Base-by-base conservation (phyloP, 2,888 invertebrate genomes). In the Hesperia comma region DNA sequence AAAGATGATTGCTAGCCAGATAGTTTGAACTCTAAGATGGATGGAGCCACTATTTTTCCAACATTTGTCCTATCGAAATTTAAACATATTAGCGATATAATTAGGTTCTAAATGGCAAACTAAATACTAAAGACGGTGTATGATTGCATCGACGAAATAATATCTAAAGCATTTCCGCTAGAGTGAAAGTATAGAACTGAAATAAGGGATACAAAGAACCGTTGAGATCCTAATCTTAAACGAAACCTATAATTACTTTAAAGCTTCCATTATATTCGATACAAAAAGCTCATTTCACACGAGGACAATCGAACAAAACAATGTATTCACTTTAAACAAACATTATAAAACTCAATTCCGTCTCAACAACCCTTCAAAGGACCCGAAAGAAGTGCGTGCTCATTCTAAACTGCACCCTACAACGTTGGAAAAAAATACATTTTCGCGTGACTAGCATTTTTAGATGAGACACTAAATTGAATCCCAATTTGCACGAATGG, bases 311-410 rank as follows among this genome's bases (percentile, higher is more conserved):
- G 61, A 67, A 69, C 69, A 57, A 69, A 73, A 78, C 77, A 77
- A 77, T 75, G 71, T 74, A 73, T 76, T 78, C 77, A 75, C 74
- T 74, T 76, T 74, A 79, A 78, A 78, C 77, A 79, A 79, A 79
- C 76, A 75, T 72, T 73, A 72, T 72, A 74, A 71, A 73, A 73
- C 73, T 71, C 71, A 76, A 75, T 74, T 75, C 71, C 68, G 70
- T 74, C 73, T 71, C 70, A 72, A 74, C 70, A 64, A 72, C 70
- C 74, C 72, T 72, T 61, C 66, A 51, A 67, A 61, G 61, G 41
- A 32, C 56, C 46, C 40, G 60, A 60, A 40, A 41, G 62, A 66
- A 69, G 54, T 58, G 53, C 61, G 15, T 14, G 21, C n/a, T n/a
- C 55, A 61, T 41, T 61, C 12, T 26, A 73, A 71, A 70, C 26